Percentiles rank a stretch among this genome's conserved stretches.
Evolutionary conservation across 2,888 invertebrate genomes (phyloP).

Genomic region (Autographa pulchrina): DNA sequence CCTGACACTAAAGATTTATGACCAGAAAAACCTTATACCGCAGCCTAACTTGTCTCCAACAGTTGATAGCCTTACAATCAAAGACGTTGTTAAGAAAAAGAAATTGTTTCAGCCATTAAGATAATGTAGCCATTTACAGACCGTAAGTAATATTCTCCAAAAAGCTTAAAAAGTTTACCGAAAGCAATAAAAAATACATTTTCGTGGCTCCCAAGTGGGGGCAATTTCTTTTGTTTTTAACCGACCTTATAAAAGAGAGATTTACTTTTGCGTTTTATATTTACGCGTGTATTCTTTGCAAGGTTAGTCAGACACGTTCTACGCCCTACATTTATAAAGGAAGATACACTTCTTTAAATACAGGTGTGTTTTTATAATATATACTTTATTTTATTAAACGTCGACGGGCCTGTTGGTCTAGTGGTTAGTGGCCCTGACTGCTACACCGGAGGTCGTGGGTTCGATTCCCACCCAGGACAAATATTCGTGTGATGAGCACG

Average conservation of each 20-base stretch:
- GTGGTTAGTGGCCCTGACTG: no score
- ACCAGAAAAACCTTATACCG: not conserved
- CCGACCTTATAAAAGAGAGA: not conserved
- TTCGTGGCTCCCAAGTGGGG: not conserved
- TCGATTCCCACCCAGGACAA: no score
- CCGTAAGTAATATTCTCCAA: not conserved
- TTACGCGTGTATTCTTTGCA: not conserved
- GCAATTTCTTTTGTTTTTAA: not conserved
- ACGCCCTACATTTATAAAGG: no score
- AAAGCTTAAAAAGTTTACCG: not conserved
- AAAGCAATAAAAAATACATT: not conserved
- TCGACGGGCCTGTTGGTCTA: no score
- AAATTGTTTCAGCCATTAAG: not conserved
- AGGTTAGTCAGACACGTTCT: not conserved
- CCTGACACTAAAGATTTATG: not conserved
- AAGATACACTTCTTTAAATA: no score
- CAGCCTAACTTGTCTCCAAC: not conserved
- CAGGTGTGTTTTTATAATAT: no score
- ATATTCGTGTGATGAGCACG: no score
- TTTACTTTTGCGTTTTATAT: not conserved
- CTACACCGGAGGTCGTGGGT: no score
- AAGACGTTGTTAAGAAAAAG: not conserved
- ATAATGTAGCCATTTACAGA: not conserved
- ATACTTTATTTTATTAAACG: no score
- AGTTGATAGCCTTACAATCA: not conserved